These are phyloP conservation scores for Intellagama lesueurii DNA, from an alignment of 2,797 vertebrate species.

Conservation along the genomic window DNA sequence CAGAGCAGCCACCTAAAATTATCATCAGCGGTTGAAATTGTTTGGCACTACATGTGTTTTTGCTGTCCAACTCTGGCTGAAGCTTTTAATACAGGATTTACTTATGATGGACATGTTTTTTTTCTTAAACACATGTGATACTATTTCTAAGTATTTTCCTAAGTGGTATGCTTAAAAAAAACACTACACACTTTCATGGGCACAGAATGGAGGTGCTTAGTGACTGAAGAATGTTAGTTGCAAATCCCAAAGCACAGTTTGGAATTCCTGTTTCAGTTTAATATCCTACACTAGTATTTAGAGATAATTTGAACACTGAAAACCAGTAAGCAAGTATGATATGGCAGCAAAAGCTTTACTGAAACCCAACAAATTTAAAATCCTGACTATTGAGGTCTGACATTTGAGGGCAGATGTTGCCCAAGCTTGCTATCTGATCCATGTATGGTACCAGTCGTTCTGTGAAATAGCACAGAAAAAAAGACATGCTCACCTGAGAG, in stretches of 20 bases:
- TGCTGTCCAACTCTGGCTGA: not conserved
- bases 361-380: not conserved
- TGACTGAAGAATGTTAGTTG: not conserved
- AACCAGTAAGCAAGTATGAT: not conserved
- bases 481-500: not conserved
- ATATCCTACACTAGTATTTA: not conserved
- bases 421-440: not conserved
- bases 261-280: not conserved
- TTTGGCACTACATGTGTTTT: slow-evolving; percentile 29
- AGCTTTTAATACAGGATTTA: not conserved
- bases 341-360: not conserved
- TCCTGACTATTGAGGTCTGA: not conserved
- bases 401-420: not conserved
- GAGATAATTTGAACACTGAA: not conserved
- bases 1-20: slow-evolving; percentile 3
- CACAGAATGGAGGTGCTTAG: not conserved
- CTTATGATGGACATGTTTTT: not conserved
- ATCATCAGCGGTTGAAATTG: not conserved
- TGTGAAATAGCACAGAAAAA: not conserved
- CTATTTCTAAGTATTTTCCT: fast-evolving
- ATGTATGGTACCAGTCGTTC: not conserved
- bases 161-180: not conserved
- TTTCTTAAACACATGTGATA: not conserved
- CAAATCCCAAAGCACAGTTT: not conserved
- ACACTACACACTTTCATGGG: not conserved